Conservation (phyloP, 1,140 invertebrate species). For the Listronotus oregonensis region DNA sequence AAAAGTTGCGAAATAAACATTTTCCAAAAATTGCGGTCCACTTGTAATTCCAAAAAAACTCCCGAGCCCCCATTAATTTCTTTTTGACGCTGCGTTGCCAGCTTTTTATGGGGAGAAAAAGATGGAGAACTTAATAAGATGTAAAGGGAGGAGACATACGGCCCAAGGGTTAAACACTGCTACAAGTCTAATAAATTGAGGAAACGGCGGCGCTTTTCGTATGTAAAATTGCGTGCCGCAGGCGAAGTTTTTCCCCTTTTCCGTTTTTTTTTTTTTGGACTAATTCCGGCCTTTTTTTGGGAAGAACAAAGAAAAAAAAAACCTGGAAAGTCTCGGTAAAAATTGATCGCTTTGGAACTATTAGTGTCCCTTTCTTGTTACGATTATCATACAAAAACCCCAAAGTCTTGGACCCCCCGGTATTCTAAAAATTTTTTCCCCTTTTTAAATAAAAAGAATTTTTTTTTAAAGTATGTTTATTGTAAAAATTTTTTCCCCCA, state of each 20-base stretch:
- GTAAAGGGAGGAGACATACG: conserved; percentile 46
- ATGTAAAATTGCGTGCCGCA: conserved; percentile 47
- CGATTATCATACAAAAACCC: too few species aligned
- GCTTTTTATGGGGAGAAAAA: conserved; percentile 31
- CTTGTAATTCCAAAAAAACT: conserved; percentile 31
- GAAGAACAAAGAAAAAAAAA: not conserved
- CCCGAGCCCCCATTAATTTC: conserved; percentile 31
- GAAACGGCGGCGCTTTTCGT: conserved; percentile 43
- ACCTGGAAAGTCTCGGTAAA: not conserved
- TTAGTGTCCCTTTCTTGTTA: too few species aligned
- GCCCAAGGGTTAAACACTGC: conserved; percentile 40
- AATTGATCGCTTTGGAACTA: not conserved
- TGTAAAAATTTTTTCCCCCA: too few species aligned
- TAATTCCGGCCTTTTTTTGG: conserved; percentile 4
- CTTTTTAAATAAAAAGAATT: too few species aligned
- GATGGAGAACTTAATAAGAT: conserved; percentile 46
- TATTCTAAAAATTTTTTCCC: too few species aligned
- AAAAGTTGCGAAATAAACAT: conserved; percentile 26
- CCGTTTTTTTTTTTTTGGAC: not conserved
- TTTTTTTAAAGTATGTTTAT: too few species aligned
- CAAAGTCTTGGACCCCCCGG: too few species aligned
- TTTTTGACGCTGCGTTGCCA: conserved; percentile 17
- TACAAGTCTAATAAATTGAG: conserved; percentile 44
- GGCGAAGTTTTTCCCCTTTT: conserved; percentile 37
- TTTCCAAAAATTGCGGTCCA: conserved; percentile 28